phyloP scores from a whole-genome alignment of 2,888 invertebrate genomes.

The Trissolcus brochymenae region DNA sequence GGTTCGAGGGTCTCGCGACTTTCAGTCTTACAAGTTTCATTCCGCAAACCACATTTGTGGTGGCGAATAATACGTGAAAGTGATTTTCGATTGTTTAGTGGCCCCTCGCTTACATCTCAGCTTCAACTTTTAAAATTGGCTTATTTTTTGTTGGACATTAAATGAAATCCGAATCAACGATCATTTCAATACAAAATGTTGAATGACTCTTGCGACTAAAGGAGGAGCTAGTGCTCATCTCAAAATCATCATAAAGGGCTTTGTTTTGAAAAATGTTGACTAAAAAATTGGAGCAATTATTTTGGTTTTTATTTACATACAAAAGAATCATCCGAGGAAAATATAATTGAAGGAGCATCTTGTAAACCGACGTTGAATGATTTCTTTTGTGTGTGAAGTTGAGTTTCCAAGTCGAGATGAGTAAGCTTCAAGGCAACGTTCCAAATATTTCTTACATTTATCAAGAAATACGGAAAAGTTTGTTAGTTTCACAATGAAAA shows the following conservation, averaged over 20 bases:
- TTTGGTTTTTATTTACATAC: slow-evolving; percentile 49
- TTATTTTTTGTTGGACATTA: neutral
- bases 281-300: slow-evolving; percentile 41
- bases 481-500: slow-evolving; percentile 47
- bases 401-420: slow-evolving; percentile 53
- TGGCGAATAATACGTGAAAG: slow-evolving; percentile 32
- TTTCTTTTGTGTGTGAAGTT: slow-evolving; percentile 46
- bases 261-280: slow-evolving; percentile 32
- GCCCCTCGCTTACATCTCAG: too few relatives aligned
- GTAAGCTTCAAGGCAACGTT: slow-evolving; percentile 53
- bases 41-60: slow-evolving; percentile 54
- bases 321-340: slow-evolving; percentile 37
- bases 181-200: slow-evolving; percentile 15
- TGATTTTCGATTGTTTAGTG: slow-evolving; percentile 6
- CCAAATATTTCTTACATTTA: slow-evolving; percentile 53
- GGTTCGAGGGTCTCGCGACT: slow-evolving; percentile 61
- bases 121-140: neutral
- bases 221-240: neutral
- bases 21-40: slow-evolving; percentile 72
- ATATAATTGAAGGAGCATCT: slow-evolving; percentile 30
- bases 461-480: slow-evolving; percentile 47
- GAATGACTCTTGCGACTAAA: slow-evolving; percentile 29
- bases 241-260: neutral
- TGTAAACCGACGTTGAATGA: slow-evolving; percentile 47
- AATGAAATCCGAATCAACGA: too few relatives aligned